phyloP scores from a whole-genome alignment of 2,888 invertebrate species.

The Patella ulyssiponensis region DNA sequence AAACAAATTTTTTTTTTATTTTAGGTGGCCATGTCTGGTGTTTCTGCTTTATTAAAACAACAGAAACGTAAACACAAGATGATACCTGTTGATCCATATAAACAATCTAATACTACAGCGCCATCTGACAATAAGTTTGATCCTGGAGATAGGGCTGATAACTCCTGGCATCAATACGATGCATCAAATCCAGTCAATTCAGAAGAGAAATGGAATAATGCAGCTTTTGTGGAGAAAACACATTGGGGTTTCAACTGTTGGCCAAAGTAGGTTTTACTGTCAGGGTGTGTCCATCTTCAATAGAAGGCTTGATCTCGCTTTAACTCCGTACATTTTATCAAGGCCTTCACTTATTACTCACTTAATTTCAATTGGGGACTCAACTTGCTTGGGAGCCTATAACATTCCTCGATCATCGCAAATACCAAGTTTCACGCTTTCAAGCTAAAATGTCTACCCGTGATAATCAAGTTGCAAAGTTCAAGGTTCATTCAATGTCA shows the following conservation, averaged over 20 bases:
- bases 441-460: too few relatives aligned
- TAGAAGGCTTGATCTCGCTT: too few relatives aligned
- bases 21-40: constrained; percentile 77
- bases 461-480: too few relatives aligned
- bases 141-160: constrained; percentile 78
- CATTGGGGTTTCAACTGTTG: constrained; percentile 77
- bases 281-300: too few relatives aligned
- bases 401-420: too few relatives aligned
- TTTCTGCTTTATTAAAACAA: constrained; percentile 80
- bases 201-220: constrained; percentile 83
- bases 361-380: too few relatives aligned
- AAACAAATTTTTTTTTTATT: constrained; percentile 41
- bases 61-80: constrained; percentile 80
- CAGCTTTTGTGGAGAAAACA: constrained; percentile 80
- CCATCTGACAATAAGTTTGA: constrained; percentile 29
- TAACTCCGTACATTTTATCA: too few relatives aligned
- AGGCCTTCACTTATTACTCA: too few relatives aligned
- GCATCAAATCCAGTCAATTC: constrained; percentile 77
- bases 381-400: too few relatives aligned
- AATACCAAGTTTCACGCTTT: too few relatives aligned
- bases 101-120: constrained; percentile 41
- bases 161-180: constrained; percentile 84
- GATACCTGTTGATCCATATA: constrained; percentile 76
- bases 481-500: too few relatives aligned
- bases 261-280: constrained; percentile 71